A percentile compares a stretch with the other conserved stretches of the same genome.
Evolutionary conservation across 2,113 vertebrate genomes (phyloP).

Genomic region (Sphyrna mokarran): DNA sequence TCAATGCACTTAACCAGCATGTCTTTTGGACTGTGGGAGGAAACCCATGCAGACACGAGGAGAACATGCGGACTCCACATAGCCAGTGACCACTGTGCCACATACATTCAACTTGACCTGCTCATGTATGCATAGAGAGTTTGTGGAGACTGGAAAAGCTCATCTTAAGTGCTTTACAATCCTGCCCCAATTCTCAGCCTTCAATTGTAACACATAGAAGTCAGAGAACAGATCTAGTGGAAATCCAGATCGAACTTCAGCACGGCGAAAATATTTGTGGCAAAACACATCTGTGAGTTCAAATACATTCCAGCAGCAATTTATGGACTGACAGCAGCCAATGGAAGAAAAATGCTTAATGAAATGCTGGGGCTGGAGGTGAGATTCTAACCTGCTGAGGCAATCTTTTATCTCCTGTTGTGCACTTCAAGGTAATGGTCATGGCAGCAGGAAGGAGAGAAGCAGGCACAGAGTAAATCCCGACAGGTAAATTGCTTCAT

Average conservation of each 20-base stretch:
- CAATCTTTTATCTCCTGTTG: neutral
- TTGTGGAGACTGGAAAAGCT: too few species aligned
- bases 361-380: neutral
- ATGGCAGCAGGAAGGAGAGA: neutral
- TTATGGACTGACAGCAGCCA: neutral
- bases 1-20: too few species aligned
- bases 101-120: neutral
- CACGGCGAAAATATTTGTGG: neutral
- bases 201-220: neutral
- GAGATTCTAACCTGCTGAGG: neutral
- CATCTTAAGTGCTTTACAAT: neutral
- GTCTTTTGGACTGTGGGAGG: too few species aligned
- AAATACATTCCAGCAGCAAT: neutral
- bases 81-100: too few species aligned
- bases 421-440: neutral
- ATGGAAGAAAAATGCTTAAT: neutral
- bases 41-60: too few species aligned
- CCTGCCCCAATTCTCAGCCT: neutral
- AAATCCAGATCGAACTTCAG: neutral
- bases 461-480: neutral
- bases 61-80: too few species aligned
- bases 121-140: too few species aligned
- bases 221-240: neutral
- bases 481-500: constrained; percentile 17
- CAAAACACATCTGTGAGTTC: neutral